Evolutionary conservation across 2,797 vertebrate species (phyloP), one percentile per base, ranked within the genome.

Genomic region (Hemitrygon akajei): DNA sequence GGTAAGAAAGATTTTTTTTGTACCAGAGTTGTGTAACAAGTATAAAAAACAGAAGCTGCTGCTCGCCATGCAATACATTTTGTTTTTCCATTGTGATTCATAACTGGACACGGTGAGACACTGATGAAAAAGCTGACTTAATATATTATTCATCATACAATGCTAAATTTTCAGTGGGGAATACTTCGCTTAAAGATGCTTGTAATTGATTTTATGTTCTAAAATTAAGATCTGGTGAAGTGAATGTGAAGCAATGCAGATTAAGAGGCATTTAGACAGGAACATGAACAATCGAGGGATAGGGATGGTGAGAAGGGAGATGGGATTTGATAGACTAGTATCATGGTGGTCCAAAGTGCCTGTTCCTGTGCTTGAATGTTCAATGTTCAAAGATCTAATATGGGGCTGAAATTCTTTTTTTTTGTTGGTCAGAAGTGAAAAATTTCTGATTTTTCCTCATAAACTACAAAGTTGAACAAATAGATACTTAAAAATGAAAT

Each of bases 1-100:
- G 98, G 99, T 99, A 97, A 98, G 97, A 94, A 71, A 18, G 10
- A 6, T 66, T n/a, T 89, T n/a, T n/a, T 89, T 89, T 89, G n/a
- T 89, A 22, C 18, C 86, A 37, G n/a, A 37, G 63, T 22, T 87
- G 60, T 22, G 60, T 3, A 69, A 47, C 47, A 47, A 3, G 16
- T 12, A 89, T 25, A 89, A 22, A 56, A 75, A 75, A 37, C 34
- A 25, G n/a, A 66, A 91, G 63, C 14, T 73, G 20, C 66, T 66
- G 10, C 22, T 40, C 34, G 16, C 47, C 34, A 92, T 73, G 69
- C 89, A 73, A 34, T 20, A 10, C 14, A 60, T 87, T 60, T 30
- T n/a, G 16, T 60, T n/a, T 69, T 66, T 1, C 16, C 66, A 22
- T 37, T 89, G 86, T 69, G 60, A 89, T 69, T 69, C n/a, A 89